These are phyloP conservation scores for Tachypleus tridentatus DNA, from an alignment of 1,140 invertebrate species.

Conservation along the genomic window DNA sequence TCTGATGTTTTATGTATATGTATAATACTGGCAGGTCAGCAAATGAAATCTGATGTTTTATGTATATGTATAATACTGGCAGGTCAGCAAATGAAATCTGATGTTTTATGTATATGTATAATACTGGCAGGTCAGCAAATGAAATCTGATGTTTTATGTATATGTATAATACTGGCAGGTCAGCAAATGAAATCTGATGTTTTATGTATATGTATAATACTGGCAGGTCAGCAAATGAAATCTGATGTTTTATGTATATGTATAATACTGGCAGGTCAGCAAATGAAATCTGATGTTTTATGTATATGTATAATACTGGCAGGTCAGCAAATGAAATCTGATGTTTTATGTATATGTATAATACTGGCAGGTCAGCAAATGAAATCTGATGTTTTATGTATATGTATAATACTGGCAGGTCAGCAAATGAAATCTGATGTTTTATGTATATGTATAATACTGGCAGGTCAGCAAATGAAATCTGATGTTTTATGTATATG, in stretches of 20 bases:
- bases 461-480: neutral
- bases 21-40: slow-evolving; percentile 1
- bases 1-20: neutral
- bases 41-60: slow-evolving; percentile 3
- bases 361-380: slow-evolving; percentile 1
- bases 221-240: neutral
- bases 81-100: neutral
- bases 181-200: slow-evolving; percentile 3
- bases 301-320: neutral
- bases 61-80: neutral
- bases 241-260: neutral
- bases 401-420: neutral
- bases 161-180: neutral
- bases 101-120: slow-evolving; percentile 2
- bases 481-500: neutral
- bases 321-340: neutral
- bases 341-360: slow-evolving; percentile 2
- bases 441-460: neutral
- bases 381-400: neutral
- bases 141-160: neutral
- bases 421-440: slow-evolving; percentile 3
- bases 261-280: slow-evolving; percentile 1
- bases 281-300: slow-evolving; percentile 3
- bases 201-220: neutral
- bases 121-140: slow-evolving; percentile 1